A percentile compares a stretch with the other conserved stretches of the same genome.
These are phyloP conservation scores for Pogonocherus hispidulus DNA, from an alignment of 2,888 invertebrate genomes.

Conservation along the genomic window DNA sequence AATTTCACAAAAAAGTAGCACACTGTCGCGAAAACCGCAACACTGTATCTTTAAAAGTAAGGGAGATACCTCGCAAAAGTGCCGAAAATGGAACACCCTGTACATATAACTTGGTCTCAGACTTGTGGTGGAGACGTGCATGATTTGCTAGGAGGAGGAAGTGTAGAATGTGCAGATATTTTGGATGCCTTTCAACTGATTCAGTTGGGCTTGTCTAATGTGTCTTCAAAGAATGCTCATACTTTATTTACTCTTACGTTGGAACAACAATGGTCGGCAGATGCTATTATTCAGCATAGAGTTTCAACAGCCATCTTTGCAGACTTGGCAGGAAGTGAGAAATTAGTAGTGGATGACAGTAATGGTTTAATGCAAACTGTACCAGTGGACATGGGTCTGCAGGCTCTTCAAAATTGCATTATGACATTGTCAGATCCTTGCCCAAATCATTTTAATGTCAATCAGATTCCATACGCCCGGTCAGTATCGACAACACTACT, in stretches of 20 bases:
- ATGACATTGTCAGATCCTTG: conserved; percentile 71
- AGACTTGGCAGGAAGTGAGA: conserved; percentile 72
- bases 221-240: conserved; percentile 74
- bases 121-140: conserved; percentile 77
- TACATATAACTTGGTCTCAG: conserved; percentile 82
- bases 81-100: no score
- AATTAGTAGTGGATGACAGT: conserved; percentile 66
- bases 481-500: conserved; percentile 79
- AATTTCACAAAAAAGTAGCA: no score
- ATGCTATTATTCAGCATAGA: conserved; percentile 78
- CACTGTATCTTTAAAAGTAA: no score
- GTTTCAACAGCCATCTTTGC: conserved; percentile 83
- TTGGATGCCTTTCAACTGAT: conserved; percentile 81
- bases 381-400: conserved; percentile 75
- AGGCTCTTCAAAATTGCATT: conserved; percentile 78
- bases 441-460: conserved; percentile 53
- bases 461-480: conserved; percentile 71
- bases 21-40: no score
- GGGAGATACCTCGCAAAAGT: no score
- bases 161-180: conserved; percentile 74
- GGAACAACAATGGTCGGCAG: conserved; percentile 81
- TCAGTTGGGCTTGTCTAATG: conserved; percentile 76
- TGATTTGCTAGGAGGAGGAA: conserved; percentile 71
- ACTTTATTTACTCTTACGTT: conserved; percentile 81
- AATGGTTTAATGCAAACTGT: conserved; percentile 69